These are phyloP conservation scores for Agriotes lineatus DNA, from an alignment of 2,888 invertebrate species.

Conservation along the genomic window DNA sequence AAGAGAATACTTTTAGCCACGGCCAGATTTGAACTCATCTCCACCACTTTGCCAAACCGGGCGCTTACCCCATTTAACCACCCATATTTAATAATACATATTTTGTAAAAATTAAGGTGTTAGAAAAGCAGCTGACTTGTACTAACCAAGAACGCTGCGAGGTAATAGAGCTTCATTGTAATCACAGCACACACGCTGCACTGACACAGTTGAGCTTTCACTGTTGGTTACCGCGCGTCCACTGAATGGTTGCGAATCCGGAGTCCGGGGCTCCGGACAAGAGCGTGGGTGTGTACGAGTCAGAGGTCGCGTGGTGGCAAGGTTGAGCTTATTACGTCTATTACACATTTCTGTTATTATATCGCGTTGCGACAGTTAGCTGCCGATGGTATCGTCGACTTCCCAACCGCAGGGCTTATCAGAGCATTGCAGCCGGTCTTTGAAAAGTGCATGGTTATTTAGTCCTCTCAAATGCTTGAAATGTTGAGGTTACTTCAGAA, in stretches of 20 bases:
- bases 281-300: conserved; percentile 42
- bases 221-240: conserved; percentile 44
- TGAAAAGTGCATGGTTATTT: no score
- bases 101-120: no score
- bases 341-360: conserved; percentile 12
- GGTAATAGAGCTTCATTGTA: conserved; percentile 32
- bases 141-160: conserved; percentile 34
- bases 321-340: conserved; percentile 32
- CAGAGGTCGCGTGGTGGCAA: conserved; percentile 37
- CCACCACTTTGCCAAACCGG: no score
- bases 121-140: background rate
- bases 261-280: conserved; percentile 43
- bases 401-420: background rate
- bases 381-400: background rate
- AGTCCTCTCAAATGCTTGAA: no score
- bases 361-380: background rate
- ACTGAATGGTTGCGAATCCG: conserved; percentile 45
- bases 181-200: conserved; percentile 44
- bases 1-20: no score
- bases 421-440: background rate
- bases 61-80: no score
- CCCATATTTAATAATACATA: background rate
- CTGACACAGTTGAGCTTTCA: conserved; percentile 45
- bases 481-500: no score
- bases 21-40: no score